phyloP scores from a whole-genome alignment of 2,113 vertebrate species.

The Conger conger region DNA sequence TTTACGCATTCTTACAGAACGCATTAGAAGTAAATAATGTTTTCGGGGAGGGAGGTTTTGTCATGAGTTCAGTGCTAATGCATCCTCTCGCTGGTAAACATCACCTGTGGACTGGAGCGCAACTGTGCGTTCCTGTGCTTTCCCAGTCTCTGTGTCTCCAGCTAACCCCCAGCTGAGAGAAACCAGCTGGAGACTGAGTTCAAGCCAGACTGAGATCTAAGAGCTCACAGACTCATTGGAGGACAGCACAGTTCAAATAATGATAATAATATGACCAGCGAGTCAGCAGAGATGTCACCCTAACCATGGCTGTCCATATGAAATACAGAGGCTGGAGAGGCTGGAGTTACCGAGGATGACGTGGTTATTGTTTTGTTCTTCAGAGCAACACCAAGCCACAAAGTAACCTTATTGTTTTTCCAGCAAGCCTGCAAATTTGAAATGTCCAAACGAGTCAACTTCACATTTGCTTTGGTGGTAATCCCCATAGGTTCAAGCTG shows the following conservation, averaged over 20 bases:
- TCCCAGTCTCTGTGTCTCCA: neutral
- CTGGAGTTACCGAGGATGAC: neutral
- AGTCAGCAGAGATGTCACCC: constrained; percentile 34
- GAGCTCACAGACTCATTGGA: constrained; percentile 36
- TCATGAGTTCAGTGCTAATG: neutral
- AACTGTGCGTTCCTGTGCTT: neutral
- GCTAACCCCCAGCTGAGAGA: neutral
- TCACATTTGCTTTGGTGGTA: neutral
- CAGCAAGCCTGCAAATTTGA: neutral
- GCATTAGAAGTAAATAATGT: neutral
- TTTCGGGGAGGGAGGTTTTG: neutral
- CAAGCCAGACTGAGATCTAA: neutral
- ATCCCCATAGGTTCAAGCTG: neutral
- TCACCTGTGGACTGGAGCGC: neutral
- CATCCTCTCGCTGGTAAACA: neutral
- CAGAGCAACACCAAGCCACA: neutral
- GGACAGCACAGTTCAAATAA: constrained; percentile 17
- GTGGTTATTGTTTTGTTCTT: neutral
- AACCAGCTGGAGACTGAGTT: neutral
- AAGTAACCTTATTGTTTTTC: neutral
- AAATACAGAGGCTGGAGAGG: no score
- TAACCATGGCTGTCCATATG: constrained; percentile 8
- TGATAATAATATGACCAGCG: constrained; percentile 54
- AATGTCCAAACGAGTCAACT: neutral
- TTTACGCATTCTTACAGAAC: neutral